Percentiles rank a stretch among this genome's conserved stretches.
Evolutionary conservation across 2,113 vertebrate species (phyloP).

Genomic region (Odontesthes bonariensis): DNA sequence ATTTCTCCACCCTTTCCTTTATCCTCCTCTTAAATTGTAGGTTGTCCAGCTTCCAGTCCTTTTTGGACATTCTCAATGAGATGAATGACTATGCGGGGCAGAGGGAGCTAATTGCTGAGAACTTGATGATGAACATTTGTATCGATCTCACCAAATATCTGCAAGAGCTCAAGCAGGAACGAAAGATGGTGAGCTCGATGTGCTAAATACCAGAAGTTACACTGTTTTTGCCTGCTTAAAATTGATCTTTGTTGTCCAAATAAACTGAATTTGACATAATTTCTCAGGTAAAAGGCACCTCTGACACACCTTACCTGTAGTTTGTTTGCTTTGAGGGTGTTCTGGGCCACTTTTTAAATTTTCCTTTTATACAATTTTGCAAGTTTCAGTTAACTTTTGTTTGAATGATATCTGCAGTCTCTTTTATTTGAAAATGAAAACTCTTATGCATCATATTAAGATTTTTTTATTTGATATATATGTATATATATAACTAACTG

Average conservation of each 20-base stretch:
- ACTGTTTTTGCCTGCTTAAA: neutral
- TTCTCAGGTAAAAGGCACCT: neutral
- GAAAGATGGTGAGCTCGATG: constrained; percentile 85
- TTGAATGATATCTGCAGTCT: constrained; percentile 1
- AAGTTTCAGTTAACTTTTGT: constrained; percentile 3
- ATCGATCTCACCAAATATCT: constrained; percentile 89
- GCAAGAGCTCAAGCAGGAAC: constrained; percentile 90
- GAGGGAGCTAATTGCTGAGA: constrained; percentile 91
- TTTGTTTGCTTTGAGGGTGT: neutral
- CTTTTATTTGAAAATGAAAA: constrained; percentile 9
- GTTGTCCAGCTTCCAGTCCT: constrained; percentile 89
- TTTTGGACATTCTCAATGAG: constrained; percentile 89
- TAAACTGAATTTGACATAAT: neutral
- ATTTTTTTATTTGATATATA: neutral
- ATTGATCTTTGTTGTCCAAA: neutral
- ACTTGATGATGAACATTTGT: constrained; percentile 88
- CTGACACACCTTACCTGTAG: neutral
- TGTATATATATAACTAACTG: neutral
- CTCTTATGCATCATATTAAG: neutral
- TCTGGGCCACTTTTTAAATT: neutral
- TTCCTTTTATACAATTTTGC: constrained; percentile 2
- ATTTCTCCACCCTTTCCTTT: constrained; percentile 58
- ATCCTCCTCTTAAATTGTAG: constrained; percentile 64
- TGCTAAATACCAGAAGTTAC: neutral
- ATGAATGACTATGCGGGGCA: constrained; percentile 91